Base-by-base conservation (phyloP, 2,797 vertebrate species). In the Buceros bicornis region DNA sequence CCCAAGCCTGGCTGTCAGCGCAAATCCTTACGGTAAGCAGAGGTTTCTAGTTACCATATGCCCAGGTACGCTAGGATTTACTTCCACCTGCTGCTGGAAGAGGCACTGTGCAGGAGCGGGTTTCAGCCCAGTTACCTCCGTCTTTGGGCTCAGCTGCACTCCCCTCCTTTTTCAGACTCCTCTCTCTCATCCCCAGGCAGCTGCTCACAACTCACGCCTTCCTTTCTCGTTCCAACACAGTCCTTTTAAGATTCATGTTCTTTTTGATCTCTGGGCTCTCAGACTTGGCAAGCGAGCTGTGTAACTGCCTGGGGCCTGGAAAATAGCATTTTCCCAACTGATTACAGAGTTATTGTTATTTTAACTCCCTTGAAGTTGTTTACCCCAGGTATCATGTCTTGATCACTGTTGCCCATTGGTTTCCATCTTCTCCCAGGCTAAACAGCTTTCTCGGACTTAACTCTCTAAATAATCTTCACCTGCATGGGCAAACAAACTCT, bases 231-330 rank as follows among this genome's bases (percentile, higher is more conserved):
- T 93, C 87, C 82, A 83, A 26, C 6, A 1, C 33, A 67, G 37
- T 45, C 62, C 37, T 86, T 92, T 76, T 89, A 64, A 81, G 57
- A 71, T 85, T 87, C 57, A n/a, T 50, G 56, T 78, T 86, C 84
- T 77, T 93, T 97, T 96, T 95, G 95, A 95, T 94, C 94, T 96
- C 79, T 43, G 66, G 82, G 65, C 76, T 92, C 79, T 86, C 92
- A 86, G 82, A 71, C 72, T 95, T 94, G 95, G 95, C 92, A 81
- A 82, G 43, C 22, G 78, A 92, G 60, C 76, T 91, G 45, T 67
- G 45, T 35, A 78, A 62, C 58, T 92, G 91, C 94, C 87, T 0
- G 1, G 16, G 87, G 94, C 37, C 76, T 89, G 89, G 90, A 96
- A 93, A 95, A 87, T 12, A 81, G 29, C 54, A 19, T 78, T 94